Conservation (phyloP, 2,888 invertebrate genomes). For the Acanthosepion pharaonis region DNA sequence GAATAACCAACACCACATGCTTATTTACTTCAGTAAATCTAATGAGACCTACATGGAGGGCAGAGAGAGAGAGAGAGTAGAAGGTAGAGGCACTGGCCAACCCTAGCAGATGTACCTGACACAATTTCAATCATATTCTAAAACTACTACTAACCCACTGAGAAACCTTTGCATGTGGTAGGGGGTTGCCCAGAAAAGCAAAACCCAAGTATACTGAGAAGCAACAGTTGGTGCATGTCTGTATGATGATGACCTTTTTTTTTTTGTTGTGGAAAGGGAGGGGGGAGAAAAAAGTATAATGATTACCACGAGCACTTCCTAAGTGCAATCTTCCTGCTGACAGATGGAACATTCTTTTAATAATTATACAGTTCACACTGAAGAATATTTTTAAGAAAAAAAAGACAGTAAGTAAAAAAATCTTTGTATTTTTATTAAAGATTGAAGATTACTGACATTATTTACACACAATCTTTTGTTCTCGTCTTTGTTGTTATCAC, state of each 20-base stretch:
- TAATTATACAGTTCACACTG: neutral
- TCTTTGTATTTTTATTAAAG: neutral
- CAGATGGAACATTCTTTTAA: neutral
- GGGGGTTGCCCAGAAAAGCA: neutral
- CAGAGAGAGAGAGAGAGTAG: neutral
- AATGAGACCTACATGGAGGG: neutral
- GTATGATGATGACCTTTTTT: neutral
- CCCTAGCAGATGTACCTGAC: neutral
- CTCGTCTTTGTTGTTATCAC: too few species aligned
- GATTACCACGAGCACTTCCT: neutral
- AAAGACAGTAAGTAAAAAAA: neutral
- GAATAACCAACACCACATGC: too few species aligned
- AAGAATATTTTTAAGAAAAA: neutral
- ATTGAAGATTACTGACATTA: neutral
- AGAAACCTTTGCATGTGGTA: slow-evolving; percentile 4
- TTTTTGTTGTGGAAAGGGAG: too few species aligned
- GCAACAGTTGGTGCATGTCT: slow-evolving; percentile 7
- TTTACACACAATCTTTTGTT: too few species aligned
- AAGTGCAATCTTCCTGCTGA: neutral
- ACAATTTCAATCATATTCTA: slow-evolving; percentile 18
- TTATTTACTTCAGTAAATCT: neutral
- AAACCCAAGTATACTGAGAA: neutral
- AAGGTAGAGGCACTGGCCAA: neutral
- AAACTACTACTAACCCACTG: neutral
- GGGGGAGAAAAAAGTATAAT: neutral